Evolutionary conservation across 2,888 invertebrate genomes (phyloP).

Genomic region (Exocentrus adspersus): DNA sequence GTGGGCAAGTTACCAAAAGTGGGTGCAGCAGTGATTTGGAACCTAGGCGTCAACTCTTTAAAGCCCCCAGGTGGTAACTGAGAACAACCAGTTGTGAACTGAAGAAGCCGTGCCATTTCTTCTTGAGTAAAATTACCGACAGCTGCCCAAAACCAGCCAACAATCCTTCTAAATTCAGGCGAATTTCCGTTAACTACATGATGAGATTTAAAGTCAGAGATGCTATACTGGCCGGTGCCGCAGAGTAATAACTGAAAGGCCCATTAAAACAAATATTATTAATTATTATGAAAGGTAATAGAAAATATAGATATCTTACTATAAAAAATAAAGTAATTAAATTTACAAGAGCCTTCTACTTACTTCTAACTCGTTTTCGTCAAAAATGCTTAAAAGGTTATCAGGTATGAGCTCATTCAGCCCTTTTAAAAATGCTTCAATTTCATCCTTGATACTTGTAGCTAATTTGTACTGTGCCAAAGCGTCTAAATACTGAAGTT

Average conservation of each 20-base stretch:
- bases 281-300: constrained; percentile 25
- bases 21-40: constrained; percentile 91
- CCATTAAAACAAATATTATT: constrained; percentile 53
- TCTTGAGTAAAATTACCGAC: constrained; percentile 89
- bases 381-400: constrained; percentile 92
- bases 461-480: constrained; percentile 90
- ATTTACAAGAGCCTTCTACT: constrained; percentile 39
- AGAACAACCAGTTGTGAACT: constrained; percentile 93
- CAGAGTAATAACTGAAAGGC: constrained; percentile 83
- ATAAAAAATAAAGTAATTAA: constrained; percentile 2
- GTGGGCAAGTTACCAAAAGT: constrained; percentile 92
- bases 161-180: constrained; percentile 83
- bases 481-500: constrained; percentile 86
- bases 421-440: constrained; percentile 89
- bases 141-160: constrained; percentile 93
- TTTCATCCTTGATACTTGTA: constrained; percentile 82
- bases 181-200: constrained; percentile 86
- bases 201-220: constrained; percentile 89
- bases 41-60: constrained; percentile 86
- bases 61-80: constrained; percentile 93
- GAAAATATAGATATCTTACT: too few species aligned
- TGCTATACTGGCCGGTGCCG: constrained; percentile 92
- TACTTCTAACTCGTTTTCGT: constrained; percentile 96
- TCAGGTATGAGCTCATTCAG: constrained; percentile 92
- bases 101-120: constrained; percentile 91